phyloP scores from a whole-genome alignment of 2,888 invertebrate genomes.

The Andrena hattorfiana region DNA sequence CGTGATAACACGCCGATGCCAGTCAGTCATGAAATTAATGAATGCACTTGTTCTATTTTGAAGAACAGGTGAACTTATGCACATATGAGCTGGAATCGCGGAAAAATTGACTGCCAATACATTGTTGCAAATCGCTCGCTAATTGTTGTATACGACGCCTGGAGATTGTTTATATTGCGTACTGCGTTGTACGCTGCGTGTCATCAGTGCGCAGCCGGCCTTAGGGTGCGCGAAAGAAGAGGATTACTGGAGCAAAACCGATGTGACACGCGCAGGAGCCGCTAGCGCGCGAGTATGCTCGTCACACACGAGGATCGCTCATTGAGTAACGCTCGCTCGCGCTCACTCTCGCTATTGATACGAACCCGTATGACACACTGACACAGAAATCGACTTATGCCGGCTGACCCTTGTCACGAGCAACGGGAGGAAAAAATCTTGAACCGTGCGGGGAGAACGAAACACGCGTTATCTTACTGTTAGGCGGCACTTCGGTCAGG shows the following conservation, averaged over 20 bases:
- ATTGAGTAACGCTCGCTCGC: slow-evolving; percentile 70
- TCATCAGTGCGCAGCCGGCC: neutral
- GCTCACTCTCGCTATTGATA: slow-evolving; percentile 73
- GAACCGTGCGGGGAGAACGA: neutral
- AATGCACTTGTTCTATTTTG: too few species aligned
- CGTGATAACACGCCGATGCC: too few species aligned
- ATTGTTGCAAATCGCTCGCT: too few species aligned
- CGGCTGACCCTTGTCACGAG: neutral
- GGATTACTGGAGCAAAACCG: slow-evolving; percentile 11
- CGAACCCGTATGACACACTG: slow-evolving; percentile 70
- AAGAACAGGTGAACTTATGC: too few species aligned
- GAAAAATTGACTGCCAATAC: too few species aligned
- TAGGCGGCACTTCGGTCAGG: neutral
- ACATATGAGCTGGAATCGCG: too few species aligned
- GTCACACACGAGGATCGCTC: slow-evolving; percentile 61
- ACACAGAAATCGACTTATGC: slow-evolving; percentile 69
- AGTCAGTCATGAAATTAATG: too few species aligned
- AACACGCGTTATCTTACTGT: neutral
- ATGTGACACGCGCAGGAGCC: slow-evolving; percentile 18
- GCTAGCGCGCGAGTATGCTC: slow-evolving; percentile 44
- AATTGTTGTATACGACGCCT: too few species aligned
- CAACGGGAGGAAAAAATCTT: neutral
- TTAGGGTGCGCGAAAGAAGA: slow-evolving; percentile 10
- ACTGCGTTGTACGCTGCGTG: too few species aligned
- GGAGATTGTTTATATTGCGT: too few species aligned